Conservation (phyloP, 92 coral and sea anemone species). For the Epizoanthus scotinus region DNA sequence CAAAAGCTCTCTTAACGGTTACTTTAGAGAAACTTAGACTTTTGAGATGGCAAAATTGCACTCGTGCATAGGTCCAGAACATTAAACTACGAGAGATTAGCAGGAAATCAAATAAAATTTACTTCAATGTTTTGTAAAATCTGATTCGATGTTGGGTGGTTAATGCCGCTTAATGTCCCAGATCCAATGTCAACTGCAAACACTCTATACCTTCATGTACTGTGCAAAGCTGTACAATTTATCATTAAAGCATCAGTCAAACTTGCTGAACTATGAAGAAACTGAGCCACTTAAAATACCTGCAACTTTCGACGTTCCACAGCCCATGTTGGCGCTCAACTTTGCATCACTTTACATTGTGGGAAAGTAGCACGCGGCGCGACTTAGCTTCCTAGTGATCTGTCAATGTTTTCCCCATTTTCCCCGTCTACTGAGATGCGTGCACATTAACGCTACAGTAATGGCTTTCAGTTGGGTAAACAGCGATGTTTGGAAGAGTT, state of each 20-base stretch:
- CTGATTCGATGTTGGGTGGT: background rate
- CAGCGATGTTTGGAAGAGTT: slow-evolving; percentile 3
- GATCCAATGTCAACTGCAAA: background rate
- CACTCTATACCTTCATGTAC: background rate
- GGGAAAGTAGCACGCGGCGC: background rate
- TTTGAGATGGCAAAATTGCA: too few species aligned
- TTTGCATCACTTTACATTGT: background rate
- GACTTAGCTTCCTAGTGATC: too few species aligned
- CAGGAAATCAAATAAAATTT: too few species aligned
- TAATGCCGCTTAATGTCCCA: background rate
- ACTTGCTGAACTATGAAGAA: background rate
- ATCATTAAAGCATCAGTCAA: background rate
- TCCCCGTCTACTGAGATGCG: background rate
- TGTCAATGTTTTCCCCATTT: background rate
- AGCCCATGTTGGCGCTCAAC: background rate
- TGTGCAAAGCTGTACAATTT: background rate
- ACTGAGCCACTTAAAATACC: background rate
- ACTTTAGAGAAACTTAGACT: too few species aligned
- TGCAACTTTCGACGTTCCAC: slow-evolving; percentile 4
- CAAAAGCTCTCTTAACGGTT: too few species aligned
- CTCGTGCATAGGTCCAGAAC: too few species aligned
- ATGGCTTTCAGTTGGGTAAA: background rate
- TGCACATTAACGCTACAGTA: background rate
- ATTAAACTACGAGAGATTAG: too few species aligned
- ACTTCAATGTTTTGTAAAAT: too few species aligned